These are phyloP conservation scores for Panzeria rudis DNA, from an alignment of 2,888 invertebrate genomes.

Conservation along the genomic window DNA sequence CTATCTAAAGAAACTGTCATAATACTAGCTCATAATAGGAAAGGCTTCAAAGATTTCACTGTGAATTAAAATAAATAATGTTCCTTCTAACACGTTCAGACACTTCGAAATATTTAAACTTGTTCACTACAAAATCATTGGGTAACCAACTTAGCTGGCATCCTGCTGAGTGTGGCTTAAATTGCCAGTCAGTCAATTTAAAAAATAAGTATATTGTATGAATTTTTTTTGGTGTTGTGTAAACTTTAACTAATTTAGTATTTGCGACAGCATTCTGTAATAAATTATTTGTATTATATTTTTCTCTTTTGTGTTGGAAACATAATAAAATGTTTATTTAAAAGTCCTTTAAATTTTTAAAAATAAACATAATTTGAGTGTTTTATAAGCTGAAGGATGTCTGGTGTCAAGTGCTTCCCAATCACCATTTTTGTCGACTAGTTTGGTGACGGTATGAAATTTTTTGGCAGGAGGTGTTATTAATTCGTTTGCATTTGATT, in stretches of 20 bases:
- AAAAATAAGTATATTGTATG: not conserved
- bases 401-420: no score
- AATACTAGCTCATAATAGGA: no score
- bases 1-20: no score
- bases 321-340: constrained; percentile 7
- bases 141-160: constrained; percentile 35
- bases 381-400: no score
- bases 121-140: constrained; percentile 9
- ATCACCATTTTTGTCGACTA: no score
- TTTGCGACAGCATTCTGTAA: not conserved
- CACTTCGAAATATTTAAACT: constrained; percentile 24
- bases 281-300: not conserved
- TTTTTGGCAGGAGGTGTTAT: no score
- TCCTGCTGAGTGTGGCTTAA: constrained; percentile 54
- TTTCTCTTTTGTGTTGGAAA: constrained; percentile 3
- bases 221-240: not conserved
- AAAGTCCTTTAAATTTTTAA: constrained; percentile 12
- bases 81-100: not conserved
- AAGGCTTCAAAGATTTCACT: no score
- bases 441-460: no score
- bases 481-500: no score
- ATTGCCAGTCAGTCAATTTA: constrained; percentile 33
- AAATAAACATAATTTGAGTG: no score
- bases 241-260: constrained; percentile 31
- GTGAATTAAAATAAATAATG: no score